Evolutionary conservation across 2,797 vertebrate genomes (phyloP), one percentile per base, ranked within the genome.

Genomic region (Sus cebifrons): DNA sequence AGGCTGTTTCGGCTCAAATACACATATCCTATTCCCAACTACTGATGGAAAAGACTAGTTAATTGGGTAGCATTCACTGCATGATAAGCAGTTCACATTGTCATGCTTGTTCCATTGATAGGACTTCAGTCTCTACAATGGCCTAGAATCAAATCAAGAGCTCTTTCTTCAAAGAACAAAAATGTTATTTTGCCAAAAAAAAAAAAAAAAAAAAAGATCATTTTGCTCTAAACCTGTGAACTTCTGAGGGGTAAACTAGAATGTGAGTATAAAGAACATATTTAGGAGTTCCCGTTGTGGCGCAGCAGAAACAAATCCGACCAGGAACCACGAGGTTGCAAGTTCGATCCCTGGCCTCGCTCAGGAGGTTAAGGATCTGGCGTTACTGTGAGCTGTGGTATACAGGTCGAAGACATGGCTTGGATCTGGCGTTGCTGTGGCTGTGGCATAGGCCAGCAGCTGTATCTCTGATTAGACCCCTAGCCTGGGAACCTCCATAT

Each of bases 101-200:
- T 4, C 64, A n/a, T 60, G 13, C 29, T 86, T 83, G 29, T 60
- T 86, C 23, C 4, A 40, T 3, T 54, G 18, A 60, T 25, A 79
- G 40, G 52, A 83, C 32, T 74, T 86, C 16, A 54, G 2, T 79
- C 44, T 88, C 86, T 74, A 44, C 29, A 40, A 20, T 60, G 54
- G 5, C n/a, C 16, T 23, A 74, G n/a, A 64, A 58, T 85, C 75
- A 90, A 68, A 77, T 58, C 9, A 94, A 27, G 5, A 87, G 4
- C 16, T 90, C 9, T 81, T 93, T 77, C 40, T 85, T 84, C 29
- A 86, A 77, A 79, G 44, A 89, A 68, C 18, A 60, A 83, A n/a
- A 52, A 49, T 56, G 21, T 20, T 49, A 54, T 89, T 83, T 89
- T 74, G 3, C 36, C 25, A n/a, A 90, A 93, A 71, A 49, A 58